Conservation (phyloP, 1,140 invertebrate genomes). For the Plodia interpunctella region DNA sequence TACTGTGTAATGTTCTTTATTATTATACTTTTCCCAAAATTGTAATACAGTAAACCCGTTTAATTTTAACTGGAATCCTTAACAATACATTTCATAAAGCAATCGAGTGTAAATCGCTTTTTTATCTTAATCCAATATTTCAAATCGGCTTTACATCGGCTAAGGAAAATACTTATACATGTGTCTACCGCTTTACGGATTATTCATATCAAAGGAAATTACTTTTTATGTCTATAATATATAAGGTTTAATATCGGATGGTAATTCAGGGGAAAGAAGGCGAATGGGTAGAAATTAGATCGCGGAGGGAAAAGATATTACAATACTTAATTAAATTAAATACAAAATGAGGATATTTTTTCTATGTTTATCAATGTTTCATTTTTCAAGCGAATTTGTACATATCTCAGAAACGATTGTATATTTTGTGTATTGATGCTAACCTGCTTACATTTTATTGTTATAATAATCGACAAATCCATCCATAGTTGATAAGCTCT, state of each 20-base stretch:
- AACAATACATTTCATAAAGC: conserved; percentile 32
- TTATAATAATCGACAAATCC: too few relatives aligned
- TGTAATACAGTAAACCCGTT: background rate
- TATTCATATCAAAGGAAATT: background rate
- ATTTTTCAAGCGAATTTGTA: background rate
- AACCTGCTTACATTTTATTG: too few relatives aligned
- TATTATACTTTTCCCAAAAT: background rate
- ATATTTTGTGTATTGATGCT: too few relatives aligned
- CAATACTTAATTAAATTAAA: too few relatives aligned
- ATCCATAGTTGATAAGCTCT: too few relatives aligned
- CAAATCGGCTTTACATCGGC: conserved; percentile 28
- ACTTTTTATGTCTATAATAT: background rate
- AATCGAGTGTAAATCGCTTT: conserved; percentile 42
- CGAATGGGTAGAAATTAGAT: conserved; percentile 41
- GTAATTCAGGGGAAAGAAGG: conserved; percentile 21
- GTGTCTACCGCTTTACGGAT: background rate
- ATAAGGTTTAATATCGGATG: conserved; percentile 19
- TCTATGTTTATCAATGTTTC: conserved; percentile 3
- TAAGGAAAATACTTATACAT: background rate
- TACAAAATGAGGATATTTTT: conserved; percentile 7
- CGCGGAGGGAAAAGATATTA: conserved; percentile 29
- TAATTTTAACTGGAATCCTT: conserved; percentile 19
- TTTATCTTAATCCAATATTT: conserved; percentile 44
- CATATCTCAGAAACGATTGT: background rate
- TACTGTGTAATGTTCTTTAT: too few relatives aligned